Evolutionary conservation across 2,888 invertebrate species (phyloP).

Genomic region (Noctua janthe): DNA sequence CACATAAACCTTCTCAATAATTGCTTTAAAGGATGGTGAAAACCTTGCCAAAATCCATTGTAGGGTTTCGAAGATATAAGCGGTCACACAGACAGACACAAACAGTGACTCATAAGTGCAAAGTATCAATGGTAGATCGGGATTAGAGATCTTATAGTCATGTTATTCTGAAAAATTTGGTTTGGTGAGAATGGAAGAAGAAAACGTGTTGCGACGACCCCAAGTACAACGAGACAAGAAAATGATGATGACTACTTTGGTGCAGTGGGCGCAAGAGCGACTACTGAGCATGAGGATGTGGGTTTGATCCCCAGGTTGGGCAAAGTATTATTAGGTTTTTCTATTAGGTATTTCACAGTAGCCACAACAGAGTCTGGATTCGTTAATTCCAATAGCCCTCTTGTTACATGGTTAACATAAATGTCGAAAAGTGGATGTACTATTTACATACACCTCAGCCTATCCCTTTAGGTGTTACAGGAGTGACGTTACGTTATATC

Average conservation of each 20-base stretch:
- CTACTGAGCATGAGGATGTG: neutral
- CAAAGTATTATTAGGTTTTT: neutral
- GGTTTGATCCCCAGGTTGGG: neutral
- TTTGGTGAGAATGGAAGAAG: neutral
- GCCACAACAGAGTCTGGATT: neutral
- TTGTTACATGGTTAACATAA: neutral
- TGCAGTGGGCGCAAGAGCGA: neutral
- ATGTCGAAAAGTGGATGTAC: neutral
- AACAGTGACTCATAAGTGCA: neutral
- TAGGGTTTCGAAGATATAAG: neutral
- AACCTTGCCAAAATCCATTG: neutral
- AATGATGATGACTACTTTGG: neutral
- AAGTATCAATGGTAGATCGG: neutral
- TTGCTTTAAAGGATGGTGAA: neutral
- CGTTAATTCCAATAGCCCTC: neutral
- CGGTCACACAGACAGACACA: neutral
- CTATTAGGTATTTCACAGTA: neutral
- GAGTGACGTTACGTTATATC: neutral
- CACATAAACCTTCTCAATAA: neutral
- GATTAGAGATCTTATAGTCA: neutral
- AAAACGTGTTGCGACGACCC: too few species aligned
- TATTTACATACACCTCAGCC: neutral
- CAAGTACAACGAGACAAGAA: too few species aligned
- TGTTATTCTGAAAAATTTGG: conserved; percentile 23
- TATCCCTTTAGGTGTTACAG: neutral